Evolutionary conservation across 1,140 invertebrate genomes (phyloP).

Genomic region (Ylistrum balloti): DNA sequence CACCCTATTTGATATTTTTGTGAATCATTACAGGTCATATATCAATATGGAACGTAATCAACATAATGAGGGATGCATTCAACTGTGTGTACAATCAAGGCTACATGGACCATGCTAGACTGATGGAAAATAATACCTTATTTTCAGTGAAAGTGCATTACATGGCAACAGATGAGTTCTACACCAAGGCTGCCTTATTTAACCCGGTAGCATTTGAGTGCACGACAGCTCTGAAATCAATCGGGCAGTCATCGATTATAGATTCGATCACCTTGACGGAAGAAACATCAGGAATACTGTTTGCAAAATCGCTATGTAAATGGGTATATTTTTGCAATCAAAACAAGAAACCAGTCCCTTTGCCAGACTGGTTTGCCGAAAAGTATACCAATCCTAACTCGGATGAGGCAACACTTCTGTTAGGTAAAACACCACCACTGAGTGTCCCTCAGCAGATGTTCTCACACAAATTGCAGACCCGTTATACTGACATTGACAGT

Average conservation of each 20-base stretch:
- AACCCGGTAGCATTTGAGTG: background rate
- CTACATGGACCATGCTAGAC: background rate
- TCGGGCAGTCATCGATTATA: background rate
- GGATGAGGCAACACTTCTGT: background rate
- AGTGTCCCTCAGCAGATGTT: background rate
- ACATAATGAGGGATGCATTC: background rate
- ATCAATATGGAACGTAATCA: constrained; percentile 5
- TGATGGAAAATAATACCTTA: background rate
- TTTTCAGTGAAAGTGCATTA: background rate
- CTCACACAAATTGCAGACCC: background rate
- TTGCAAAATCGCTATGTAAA: background rate
- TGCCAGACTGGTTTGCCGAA: background rate
- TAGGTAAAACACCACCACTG: background rate
- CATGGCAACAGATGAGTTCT: background rate
- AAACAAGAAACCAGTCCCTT: background rate
- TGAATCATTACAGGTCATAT: too few species aligned
- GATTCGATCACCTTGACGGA: background rate
- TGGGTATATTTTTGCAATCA: background rate
- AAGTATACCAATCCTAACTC: background rate
- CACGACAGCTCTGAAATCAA: background rate
- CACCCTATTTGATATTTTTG: too few species aligned
- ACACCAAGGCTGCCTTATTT: background rate
- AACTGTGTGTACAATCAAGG: background rate
- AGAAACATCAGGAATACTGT: background rate
- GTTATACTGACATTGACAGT: background rate